Conservation (phyloP, 1,140 invertebrate genomes). For the Drosophila tropicalis region DNA sequence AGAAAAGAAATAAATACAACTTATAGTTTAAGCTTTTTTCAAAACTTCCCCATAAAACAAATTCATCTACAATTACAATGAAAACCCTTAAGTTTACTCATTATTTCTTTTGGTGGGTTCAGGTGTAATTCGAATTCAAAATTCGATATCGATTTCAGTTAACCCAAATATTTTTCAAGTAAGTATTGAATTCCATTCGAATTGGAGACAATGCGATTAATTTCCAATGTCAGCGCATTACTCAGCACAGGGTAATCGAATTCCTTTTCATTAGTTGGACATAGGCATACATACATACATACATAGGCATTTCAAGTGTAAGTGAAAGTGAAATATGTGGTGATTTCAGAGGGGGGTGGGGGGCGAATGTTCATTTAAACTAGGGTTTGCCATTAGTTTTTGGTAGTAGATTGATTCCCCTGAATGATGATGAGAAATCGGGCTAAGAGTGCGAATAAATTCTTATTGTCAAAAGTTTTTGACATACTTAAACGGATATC, state of each 20-base stretch:
- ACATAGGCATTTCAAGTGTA: not conserved
- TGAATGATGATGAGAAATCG: too few species aligned
- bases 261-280: constrained; percentile 24
- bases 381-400: too few species aligned
- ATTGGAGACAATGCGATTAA: constrained; percentile 40
- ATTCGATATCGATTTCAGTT: constrained; percentile 42
- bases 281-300: too few species aligned
- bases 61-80: constrained; percentile 6
- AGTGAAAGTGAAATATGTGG: not conserved
- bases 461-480: not conserved
- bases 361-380: too few species aligned
- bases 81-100: constrained; percentile 38
- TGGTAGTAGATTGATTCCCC: too few species aligned
- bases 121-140: constrained; percentile 32
- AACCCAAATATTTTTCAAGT: constrained; percentile 19
- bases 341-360: too few species aligned
- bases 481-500: constrained; percentile 5
- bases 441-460: not conserved
- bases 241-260: constrained; percentile 46
- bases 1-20: not conserved
- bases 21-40: too few species aligned
- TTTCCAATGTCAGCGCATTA: constrained; percentile 63
- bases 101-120: constrained; percentile 16
- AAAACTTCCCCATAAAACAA: not conserved
- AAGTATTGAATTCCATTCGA: constrained; percentile 49